These are phyloP conservation scores for Pogonus chalceus DNA, from an alignment of 1,140 invertebrate species.

Conservation along the genomic window DNA sequence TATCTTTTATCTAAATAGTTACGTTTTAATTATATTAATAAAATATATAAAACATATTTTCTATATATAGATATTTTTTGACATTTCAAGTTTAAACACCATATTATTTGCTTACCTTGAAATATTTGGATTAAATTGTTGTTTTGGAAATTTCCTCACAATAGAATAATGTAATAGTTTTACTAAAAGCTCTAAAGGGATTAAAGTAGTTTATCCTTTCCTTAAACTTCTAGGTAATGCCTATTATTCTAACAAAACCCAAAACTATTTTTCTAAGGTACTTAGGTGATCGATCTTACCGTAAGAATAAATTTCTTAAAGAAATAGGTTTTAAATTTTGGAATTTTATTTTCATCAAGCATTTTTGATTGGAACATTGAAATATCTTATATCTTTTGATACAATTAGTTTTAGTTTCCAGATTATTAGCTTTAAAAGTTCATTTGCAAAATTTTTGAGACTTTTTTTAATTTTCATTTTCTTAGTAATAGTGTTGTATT, in stretches of 20 bases:
- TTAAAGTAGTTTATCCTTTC: constrained; percentile 65
- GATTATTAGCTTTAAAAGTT: constrained; percentile 25
- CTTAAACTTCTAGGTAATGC: constrained; percentile 66
- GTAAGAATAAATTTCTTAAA: constrained; percentile 51
- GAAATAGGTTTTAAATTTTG: constrained; percentile 77
- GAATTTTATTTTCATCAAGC: constrained; percentile 82
- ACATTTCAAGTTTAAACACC: no score
- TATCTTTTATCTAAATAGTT: no score
- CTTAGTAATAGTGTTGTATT: constrained; percentile 45
- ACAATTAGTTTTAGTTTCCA: constrained; percentile 61
- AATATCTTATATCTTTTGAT: constrained; percentile 66
- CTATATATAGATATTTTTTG: no score
- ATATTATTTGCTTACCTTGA: no score
- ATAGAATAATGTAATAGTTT: no score
- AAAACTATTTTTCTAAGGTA: constrained; percentile 32
- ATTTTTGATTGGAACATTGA: constrained; percentile 70
- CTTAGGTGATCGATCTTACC: constrained; percentile 52
- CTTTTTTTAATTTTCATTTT: constrained; percentile 31
- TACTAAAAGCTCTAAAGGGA: constrained; percentile 65
- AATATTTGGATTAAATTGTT: no score
- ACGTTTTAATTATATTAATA: no score
- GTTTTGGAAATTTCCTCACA: no score
- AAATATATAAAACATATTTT: no score
- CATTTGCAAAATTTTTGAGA: background rate
- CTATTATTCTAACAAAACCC: background rate